Base-by-base conservation (phyloP, 2,888 invertebrate genomes). In the Patella depressa region DNA sequence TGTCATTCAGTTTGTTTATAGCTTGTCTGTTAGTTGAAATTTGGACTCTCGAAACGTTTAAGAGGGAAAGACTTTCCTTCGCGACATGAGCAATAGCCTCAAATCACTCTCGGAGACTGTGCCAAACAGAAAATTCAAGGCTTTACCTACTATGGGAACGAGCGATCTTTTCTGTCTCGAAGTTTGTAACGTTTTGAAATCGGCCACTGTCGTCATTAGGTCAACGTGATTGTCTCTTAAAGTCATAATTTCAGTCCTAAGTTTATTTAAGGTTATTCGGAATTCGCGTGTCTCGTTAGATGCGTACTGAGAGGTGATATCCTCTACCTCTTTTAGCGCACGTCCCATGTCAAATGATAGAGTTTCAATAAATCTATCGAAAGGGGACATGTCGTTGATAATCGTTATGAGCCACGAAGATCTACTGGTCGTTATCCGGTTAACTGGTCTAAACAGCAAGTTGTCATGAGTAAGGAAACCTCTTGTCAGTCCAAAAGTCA, bases 41-140 rank as follows among this genome's bases (percentile, higher is more conserved):
- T 54, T 73, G 54, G 24, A 73, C 15, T 19, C 73, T 55, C 9
- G 73, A 53, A 24, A 73, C 54, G 17, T 73, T 73, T n/a, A 73
- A 54, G 12, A 73, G 17, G 9, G 55, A 54, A 11, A 55, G 24
- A 11, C 53, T 55, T 54, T 73, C 73, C 3, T 45, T 24, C 12
- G 19, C 73, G 15, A 54, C 55, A 55, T 78, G 54, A 3, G 55
- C 15, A 54, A 54, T n/a, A 1, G 54, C 55, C 12, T 53, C 12
- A 73, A n/a, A 29, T 73, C 73, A 11, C 14, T 15, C 12, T 45
- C 17, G 5, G 53, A 53, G 53, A 73, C 73, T n/a, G 73, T 73
- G 45, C 73, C 24, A 24, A 24, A 24, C 24, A 24, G 24, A 24
- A 24, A 24, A 24, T 24, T 24, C 24, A 24, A 24, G 24, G 55